Evolutionary conservation across 2,113 vertebrate genomes (phyloP).

Genomic region (Ceuthmochares aereus): DNA sequence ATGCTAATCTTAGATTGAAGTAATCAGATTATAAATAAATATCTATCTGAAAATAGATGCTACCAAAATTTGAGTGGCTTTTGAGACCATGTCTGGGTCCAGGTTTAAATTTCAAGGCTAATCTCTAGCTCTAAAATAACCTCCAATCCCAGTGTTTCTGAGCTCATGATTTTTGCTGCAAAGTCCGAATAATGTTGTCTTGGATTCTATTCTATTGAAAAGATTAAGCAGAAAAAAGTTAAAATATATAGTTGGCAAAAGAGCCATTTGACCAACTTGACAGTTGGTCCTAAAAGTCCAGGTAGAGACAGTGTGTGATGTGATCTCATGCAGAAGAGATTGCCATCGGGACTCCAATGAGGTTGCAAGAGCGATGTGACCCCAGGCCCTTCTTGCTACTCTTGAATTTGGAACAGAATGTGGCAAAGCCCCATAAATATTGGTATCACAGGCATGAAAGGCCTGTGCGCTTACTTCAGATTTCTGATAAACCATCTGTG

Average conservation of each 20-base stretch:
- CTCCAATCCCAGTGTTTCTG: background rate
- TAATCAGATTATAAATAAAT: background rate
- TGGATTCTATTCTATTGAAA: background rate
- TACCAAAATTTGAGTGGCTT: background rate
- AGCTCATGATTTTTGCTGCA: background rate
- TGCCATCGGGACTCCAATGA: rapidly evolving
- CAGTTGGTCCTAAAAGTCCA: background rate
- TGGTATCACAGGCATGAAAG: background rate
- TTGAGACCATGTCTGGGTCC: background rate
- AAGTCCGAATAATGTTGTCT: background rate
- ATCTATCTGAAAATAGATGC: background rate
- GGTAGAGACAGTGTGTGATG: rapidly evolving
- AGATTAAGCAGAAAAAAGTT: background rate
- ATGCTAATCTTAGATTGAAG: background rate
- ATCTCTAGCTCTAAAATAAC: background rate
- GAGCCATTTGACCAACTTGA: background rate
- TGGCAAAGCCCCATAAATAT: background rate
- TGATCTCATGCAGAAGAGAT: background rate
- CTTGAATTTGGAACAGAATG: background rate
- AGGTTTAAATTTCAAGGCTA: background rate
- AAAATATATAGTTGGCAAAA: background rate
- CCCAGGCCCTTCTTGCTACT: background rate
- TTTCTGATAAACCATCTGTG: conserved; percentile 16
- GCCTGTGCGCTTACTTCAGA: background rate
- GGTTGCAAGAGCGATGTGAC: rapidly evolving